Evolutionary conservation across 1,140 invertebrate species (phyloP), one percentile per base, ranked within the genome.

Genomic region (Antheraea mylitta): DNA sequence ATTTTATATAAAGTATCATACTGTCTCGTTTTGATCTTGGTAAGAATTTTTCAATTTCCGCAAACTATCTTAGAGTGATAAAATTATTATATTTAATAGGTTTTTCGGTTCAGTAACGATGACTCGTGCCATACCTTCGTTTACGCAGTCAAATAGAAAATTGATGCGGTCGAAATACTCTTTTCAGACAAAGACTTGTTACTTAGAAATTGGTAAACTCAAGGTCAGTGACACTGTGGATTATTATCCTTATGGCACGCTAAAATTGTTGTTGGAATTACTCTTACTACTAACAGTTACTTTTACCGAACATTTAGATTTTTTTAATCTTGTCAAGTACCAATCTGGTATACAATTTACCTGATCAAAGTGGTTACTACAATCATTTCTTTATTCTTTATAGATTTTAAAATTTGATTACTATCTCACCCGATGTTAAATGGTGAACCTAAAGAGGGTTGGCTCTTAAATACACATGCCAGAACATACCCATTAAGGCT

Each of bases 91-190:
- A 18, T 64, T 65, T 48, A 37, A 61, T 68, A 18, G 37, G 37
- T 64, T 48, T 13, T 38, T 65, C 76, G 78, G 76, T 82, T 83
- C 75, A 87, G 45, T 81, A 69, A 75, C 22, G 68, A 72, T 78
- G 83, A 80, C 85, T 87, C 82, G 85, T 89, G 84, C 83, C 73
- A 78, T 91, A 87, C 78, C 75, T 76, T 74, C 67, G 71, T 81
- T 75, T 75, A 73, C 70, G 70, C 85, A 89, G 74, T 86, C 73
- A 80, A 78, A 89, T 78, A 86, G 87, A 89, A 91, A 91, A 85
- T 85, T 84, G 77, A 82, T 88, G 86, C 77, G 86, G 87, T 89
- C 73, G 70, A 63, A 72, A 77, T 78, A 70, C 74, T 65, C 63
- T 70, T 58, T 69, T 69, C 74, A 77, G 74, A 75, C 76, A 72